Conservation (phyloP, 2,888 invertebrate genomes). For the Zygothrica quintamaculata region DNA sequence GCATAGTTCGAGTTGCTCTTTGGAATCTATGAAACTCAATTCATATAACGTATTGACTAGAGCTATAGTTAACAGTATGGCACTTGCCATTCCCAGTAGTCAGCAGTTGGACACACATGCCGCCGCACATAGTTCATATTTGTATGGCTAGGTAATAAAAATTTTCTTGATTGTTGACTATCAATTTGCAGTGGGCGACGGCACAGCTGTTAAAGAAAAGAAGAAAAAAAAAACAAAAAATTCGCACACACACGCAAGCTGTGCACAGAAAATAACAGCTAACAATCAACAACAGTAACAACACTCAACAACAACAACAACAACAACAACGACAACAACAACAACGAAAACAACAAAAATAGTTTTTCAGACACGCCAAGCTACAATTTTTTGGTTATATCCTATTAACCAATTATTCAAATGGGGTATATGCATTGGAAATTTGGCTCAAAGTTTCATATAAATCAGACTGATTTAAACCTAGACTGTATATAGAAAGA, state of each 20-base stretch:
- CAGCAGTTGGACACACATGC: conserved; percentile 21
- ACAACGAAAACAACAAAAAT: conserved; percentile 15
- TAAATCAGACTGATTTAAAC: no score
- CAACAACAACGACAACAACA: conserved; percentile 13
- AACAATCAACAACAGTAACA: conserved; percentile 7
- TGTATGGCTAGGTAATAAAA: conserved; percentile 44
- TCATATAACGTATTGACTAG: background rate
- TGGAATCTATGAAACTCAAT: conserved; percentile 10
- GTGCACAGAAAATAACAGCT: conserved; percentile 12
- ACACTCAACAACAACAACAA: conserved; percentile 13
- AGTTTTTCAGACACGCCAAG: conserved; percentile 21
- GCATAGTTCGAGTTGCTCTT: conserved; percentile 34
- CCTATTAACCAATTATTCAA: conserved; percentile 1
- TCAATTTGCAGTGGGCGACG: conserved; percentile 54
- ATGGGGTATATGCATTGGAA: conserved; percentile 13
- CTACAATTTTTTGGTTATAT: conserved; percentile 18
- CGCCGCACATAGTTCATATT: conserved; percentile 42
- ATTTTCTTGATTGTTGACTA: conserved; percentile 49
- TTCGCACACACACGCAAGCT: conserved; percentile 11
- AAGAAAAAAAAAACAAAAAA: conserved; percentile 7
- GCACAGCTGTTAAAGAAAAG: conserved; percentile 26
- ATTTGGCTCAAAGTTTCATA: no score
- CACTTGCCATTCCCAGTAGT: conserved; percentile 43
- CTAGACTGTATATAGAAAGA: no score
- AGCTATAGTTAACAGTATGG: conserved; percentile 7